Evolutionary conservation across 2,113 vertebrate species (phyloP).

Genomic region (Plectropomus leopardus): DNA sequence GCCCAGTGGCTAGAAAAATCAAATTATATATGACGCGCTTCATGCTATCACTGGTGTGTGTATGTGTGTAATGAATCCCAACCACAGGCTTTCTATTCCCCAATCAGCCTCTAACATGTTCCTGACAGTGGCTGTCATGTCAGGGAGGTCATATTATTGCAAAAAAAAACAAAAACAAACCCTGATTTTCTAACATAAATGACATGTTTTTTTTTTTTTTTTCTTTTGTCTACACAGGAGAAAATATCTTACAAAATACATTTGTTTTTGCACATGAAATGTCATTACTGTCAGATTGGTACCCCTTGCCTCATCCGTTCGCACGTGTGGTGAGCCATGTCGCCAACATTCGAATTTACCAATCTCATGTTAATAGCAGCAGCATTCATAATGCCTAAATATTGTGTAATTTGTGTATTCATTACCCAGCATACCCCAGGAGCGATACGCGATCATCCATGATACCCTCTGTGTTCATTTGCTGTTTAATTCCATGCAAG

Average conservation of each 20-base stretch:
- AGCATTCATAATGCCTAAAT: slow-evolving; percentile 59
- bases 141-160: slow-evolving; percentile 1
- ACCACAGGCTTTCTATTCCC: slow-evolving; percentile 53
- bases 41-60: slow-evolving; percentile 46
- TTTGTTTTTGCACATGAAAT: not conserved
- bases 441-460: slow-evolving; percentile 62
- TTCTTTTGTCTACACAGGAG: too few species aligned
- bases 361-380: slow-evolving; percentile 29
- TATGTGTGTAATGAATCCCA: slow-evolving; percentile 60
- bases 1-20: slow-evolving; percentile 71
- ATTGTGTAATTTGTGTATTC: slow-evolving; percentile 66
- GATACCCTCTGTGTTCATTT: slow-evolving; percentile 72
- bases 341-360: not conserved
- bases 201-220: too few species aligned
- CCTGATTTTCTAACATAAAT: not conserved
- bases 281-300: not conserved
- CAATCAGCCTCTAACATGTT: slow-evolving; percentile 59
- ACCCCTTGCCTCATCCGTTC: not conserved
- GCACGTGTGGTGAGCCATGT: not conserved
- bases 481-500: slow-evolving; percentile 80
- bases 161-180: slow-evolving; percentile 33
- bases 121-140: slow-evolving; percentile 58
- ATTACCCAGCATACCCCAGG: slow-evolving; percentile 58
- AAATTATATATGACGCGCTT: slow-evolving; percentile 74
- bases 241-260: too few species aligned